phyloP scores from a whole-genome alignment of 2,888 invertebrate species.

The Sinelater perroti region DNA sequence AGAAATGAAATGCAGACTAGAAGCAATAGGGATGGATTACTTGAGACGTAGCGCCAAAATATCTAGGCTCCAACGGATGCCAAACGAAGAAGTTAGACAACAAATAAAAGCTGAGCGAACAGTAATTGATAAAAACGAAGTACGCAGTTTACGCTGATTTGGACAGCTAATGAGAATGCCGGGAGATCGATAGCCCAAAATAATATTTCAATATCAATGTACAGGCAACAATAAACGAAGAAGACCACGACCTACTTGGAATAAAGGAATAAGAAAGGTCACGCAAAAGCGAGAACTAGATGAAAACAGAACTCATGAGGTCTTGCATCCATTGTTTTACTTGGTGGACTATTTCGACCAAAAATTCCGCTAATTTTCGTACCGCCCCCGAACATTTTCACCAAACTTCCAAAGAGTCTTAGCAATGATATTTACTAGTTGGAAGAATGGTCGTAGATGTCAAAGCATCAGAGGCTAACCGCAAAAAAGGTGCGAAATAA shows the following conservation, averaged over 20 bases:
- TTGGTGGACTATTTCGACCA: too few relatives aligned
- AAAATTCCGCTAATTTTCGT: too few relatives aligned
- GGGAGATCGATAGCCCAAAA: constrained; percentile 1
- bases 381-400: too few relatives aligned
- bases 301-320: neutral
- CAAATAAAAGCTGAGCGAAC: constrained; percentile 2
- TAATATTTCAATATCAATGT: constrained; percentile 1
- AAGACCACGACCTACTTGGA: neutral
- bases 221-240: too few relatives aligned
- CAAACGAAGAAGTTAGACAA: constrained; percentile 9
- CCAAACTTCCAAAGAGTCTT: too few relatives aligned
- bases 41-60: neutral
- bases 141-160: neutral
- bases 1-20: constrained; percentile 3
- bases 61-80: constrained; percentile 3
- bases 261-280: neutral
- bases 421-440: too few relatives aligned
- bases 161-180: too few relatives aligned
- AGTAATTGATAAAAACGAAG: constrained; percentile 1
- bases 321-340: too few relatives aligned
- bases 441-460: too few relatives aligned
- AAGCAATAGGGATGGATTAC: constrained; percentile 6
- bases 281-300: neutral
- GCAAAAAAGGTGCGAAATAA: too few relatives aligned
- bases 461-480: too few relatives aligned